Evolutionary conservation across 1,140 invertebrate genomes (phyloP), one percentile per base, ranked within the genome.

Genomic region (Archivesica marissinica): DNA sequence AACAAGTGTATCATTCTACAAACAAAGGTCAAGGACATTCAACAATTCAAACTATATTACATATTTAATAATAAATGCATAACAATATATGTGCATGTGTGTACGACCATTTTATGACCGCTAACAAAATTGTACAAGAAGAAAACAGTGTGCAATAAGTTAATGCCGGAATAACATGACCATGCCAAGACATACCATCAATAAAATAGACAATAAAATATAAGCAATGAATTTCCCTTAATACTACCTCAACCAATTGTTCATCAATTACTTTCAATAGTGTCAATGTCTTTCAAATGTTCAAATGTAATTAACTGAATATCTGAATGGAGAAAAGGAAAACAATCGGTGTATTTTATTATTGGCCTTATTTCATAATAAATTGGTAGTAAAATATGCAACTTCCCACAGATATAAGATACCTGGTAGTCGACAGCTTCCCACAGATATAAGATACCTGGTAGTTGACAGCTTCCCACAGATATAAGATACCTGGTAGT

Each of bases 41-140:
- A 72, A 72, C 68, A 72, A 72, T 72, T 72, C 68, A 50, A 72
- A 72, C 68, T 72, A 72, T 28, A 15, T 50, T 72, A 72, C 68
- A 50, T 30, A 41, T 72, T 72, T 39, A 56, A 25, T 25, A 72
- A 70, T 72, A 72, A 72, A 72, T 72, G 68, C 68, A 72, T 72
- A 72, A 72, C 68, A 72, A 72, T 56, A 20, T 56, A 56, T 30
- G 28, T 47, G 66, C n/a, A 70, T 6, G 66, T 17, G 25, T 44
- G 20, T 44, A 25, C 28, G 33, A 23, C 38, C 66, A 70, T 44
- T 70, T 70, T 38, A 47, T 70, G 41, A 70, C 59, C 59, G 17
- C 38, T 41, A 70, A 44, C 23, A 44, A 38, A 23, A 70, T 4
- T 15, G 41, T 44, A 70, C 38, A 44, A 44, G 23, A 11, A 11